Base-by-base conservation (phyloP, 2,888 invertebrate species). In the Orthosia gothica region DNA sequence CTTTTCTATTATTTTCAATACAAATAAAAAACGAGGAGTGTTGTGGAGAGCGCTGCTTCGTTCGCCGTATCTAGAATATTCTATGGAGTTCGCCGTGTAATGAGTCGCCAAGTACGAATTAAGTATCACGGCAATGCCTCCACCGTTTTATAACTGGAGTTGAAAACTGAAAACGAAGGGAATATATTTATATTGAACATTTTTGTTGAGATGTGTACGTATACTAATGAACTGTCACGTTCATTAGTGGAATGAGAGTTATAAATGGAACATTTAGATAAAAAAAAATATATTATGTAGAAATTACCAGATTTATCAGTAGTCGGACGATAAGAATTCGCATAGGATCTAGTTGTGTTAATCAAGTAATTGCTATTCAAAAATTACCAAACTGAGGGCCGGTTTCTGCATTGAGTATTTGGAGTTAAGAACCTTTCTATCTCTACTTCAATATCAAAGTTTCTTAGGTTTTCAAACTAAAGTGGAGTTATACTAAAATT, bases 41-140 rank as follows among this genome's bases (percentile, higher is more conserved):
- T 76, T 72, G 74, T 79, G 72, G 57, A 79, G 76, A 70, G 74
- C 68, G 50, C 59, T 55, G 54, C 71, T 58, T 65, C 81, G 68
- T 59, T 68, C 80, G 49, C 70, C 79, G 78, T 80, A 74, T 67
- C 75, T 84, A 82, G 84, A 87, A 88, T 87, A 88, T 88, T 88
- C 86, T 81, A 87, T 88, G 65, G 66, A 82, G 71, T 52, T 57
- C 79, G 69, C 68, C 75, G 55, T 62, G 81, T 88, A 89, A 88
- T 85, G 87, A 88, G 84, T 81, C 71, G 58, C 72, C 69, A 82
- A 82, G 70, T 75, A 58, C 55, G 72, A 89, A 87, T 85, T 81
- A 88, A 87, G 76, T 70, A 82, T 67, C 54, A 76, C 76, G 45
- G 49, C 58, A 54, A 74, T 73, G 70, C 49, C 62, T 70, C 12